These are phyloP conservation scores for Tachycineta bicolor DNA, from an alignment of 2,113 vertebrate species.

Conservation along the genomic window DNA sequence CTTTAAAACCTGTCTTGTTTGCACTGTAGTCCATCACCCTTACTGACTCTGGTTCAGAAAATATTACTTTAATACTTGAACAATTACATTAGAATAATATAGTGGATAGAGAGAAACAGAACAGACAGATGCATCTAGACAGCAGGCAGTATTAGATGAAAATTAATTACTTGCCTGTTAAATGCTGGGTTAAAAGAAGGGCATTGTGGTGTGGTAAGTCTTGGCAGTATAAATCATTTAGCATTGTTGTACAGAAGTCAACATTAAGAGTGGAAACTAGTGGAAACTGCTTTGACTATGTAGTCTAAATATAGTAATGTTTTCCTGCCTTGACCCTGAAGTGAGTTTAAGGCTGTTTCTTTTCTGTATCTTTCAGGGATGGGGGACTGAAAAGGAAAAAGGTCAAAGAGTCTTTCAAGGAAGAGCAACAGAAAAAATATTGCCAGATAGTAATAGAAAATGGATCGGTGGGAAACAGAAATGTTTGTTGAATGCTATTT, in stretches of 20 bases:
- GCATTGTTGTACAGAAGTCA: not conserved
- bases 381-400: slow-evolving; percentile 88
- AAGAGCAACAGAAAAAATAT: slow-evolving; percentile 93
- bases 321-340: not conserved
- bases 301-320: not conserved
- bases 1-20: not conserved
- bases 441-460: slow-evolving; percentile 84
- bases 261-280: not conserved
- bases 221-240: not conserved
- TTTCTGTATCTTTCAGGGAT: slow-evolving; percentile 80
- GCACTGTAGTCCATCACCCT: not conserved
- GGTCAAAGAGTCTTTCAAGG: slow-evolving; percentile 85
- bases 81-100: not conserved
- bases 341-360: not conserved
- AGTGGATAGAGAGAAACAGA: not conserved
- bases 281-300: not conserved
- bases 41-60: not conserved
- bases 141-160: not conserved
- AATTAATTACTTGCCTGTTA: not conserved
- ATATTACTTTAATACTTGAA: not conserved
- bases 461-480: not conserved
- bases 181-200: not conserved
- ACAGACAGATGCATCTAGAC: not conserved
- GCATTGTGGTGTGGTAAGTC: not conserved
- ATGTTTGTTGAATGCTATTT: slow-evolving; percentile 18